Evolutionary conservation across 1,140 invertebrate genomes (phyloP).

Genomic region (Drosophila kikkawai): DNA sequence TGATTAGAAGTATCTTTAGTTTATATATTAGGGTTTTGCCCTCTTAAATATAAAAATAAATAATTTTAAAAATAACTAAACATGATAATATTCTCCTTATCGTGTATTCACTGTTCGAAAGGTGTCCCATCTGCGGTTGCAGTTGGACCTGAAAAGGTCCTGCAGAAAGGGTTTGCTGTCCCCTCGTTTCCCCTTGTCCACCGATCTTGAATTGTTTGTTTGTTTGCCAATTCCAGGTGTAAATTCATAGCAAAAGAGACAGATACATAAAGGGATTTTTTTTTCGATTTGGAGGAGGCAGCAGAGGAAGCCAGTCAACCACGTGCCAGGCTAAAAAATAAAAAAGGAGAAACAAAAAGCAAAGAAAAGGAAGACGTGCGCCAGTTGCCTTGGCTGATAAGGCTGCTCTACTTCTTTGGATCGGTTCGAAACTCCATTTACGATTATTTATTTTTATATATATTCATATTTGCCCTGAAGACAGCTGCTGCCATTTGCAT

Average conservation of each 20-base stretch:
- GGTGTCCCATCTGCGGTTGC: constrained; percentile 70
- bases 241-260: constrained; percentile 62
- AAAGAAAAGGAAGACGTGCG: constrained; percentile 57
- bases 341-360: background rate
- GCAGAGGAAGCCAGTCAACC: constrained; percentile 61
- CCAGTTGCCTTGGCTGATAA: constrained; percentile 75
- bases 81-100: too few relatives aligned
- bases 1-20: too few relatives aligned
- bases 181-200: constrained; percentile 16
- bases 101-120: constrained; percentile 30
- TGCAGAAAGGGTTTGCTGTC: constrained; percentile 62
- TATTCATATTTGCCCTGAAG: constrained; percentile 64
- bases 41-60: too few relatives aligned
- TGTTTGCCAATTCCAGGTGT: constrained; percentile 83
- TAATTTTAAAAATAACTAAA: background rate
- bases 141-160: constrained; percentile 48
- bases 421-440: constrained; percentile 33
- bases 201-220: constrained; percentile 39
- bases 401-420: constrained; percentile 32
- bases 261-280: constrained; percentile 43
- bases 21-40: too few relatives aligned
- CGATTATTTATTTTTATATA: constrained; percentile 38
- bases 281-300: constrained; percentile 8
- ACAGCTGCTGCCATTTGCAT: constrained; percentile 62
- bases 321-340: constrained; percentile 34